These are phyloP conservation scores for Pelochelys cantorii DNA, from an alignment of 2,797 vertebrate genomes.

Conservation along the genomic window DNA sequence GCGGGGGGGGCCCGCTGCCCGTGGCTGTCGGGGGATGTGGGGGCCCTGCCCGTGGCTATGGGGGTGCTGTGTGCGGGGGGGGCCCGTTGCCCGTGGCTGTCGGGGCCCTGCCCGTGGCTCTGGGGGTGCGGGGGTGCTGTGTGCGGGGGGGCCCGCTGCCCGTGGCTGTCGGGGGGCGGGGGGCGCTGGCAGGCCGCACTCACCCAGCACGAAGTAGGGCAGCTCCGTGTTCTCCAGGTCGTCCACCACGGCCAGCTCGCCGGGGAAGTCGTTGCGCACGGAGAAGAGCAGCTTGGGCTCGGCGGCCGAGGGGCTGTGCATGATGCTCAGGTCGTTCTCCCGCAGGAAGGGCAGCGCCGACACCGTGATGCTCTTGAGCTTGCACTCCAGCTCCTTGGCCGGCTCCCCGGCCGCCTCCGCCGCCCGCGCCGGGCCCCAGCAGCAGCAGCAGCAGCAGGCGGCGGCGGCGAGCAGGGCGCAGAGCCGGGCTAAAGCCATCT, in stretches of 20 bases:
- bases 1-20: too few relatives aligned
- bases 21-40: too few relatives aligned
- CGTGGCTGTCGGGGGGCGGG: too few relatives aligned
- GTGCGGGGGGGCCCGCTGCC: too few relatives aligned
- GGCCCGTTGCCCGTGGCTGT: too few relatives aligned
- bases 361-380: conserved; percentile 98
- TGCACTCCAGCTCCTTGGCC: conserved; percentile 93
- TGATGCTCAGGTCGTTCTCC: conserved; percentile 99
- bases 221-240: conserved; percentile 99
- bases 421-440: conserved; percentile 57
- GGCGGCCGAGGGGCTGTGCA: conserved; percentile 98
- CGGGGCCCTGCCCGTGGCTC: too few relatives aligned
- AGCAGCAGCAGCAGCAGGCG: conserved; percentile 74
- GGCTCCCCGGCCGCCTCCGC: conserved; percentile 85
- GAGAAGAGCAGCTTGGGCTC: conserved; percentile 99
- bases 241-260: conserved; percentile 96
- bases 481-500: conserved; percentile 82
- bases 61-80: background rate
- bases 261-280: conserved; percentile 97
- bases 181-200: conserved; percentile 72
- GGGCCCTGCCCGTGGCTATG: too few relatives aligned
- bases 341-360: conserved; percentile 96
- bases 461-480: conserved; percentile 70
- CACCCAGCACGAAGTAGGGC: conserved; percentile 97
- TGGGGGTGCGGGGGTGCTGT: too few relatives aligned